Conservation (phyloP, 2,113 vertebrate genomes). For the Cyprinodon variegatus region DNA sequence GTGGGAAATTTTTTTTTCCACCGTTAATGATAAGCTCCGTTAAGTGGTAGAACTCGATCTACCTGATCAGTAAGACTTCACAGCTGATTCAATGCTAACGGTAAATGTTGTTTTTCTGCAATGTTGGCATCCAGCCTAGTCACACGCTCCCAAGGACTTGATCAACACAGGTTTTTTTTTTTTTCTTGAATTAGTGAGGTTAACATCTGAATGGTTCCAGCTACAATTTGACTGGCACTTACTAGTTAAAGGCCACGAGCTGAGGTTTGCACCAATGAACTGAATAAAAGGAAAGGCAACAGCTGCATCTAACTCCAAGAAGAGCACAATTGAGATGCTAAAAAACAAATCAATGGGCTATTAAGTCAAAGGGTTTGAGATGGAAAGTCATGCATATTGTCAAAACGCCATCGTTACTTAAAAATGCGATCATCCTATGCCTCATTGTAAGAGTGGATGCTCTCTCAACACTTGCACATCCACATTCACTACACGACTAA, state of each 20-base stretch:
- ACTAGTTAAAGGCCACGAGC: neutral
- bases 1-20: slow-evolving; percentile 74
- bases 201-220: neutral
- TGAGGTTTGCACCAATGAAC: slow-evolving; percentile 25
- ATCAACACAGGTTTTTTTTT: slow-evolving; percentile 5
- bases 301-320: neutral
- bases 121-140: slow-evolving; percentile 57
- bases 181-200: slow-evolving; percentile 1
- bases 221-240: slow-evolving; percentile 30
- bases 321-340: neutral
- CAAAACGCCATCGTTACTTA: slow-evolving; percentile 32
- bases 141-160: slow-evolving; percentile 16
- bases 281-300: neutral
- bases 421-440: neutral
- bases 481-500: slow-evolving; percentile 5
- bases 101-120: slow-evolving; percentile 79
- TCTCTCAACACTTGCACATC: slow-evolving; percentile 28
- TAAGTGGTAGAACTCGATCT: slow-evolving; percentile 76
- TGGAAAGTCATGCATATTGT: slow-evolving; percentile 24
- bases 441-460: slow-evolving; percentile 34
- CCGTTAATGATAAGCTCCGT: slow-evolving; percentile 80
- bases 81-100: slow-evolving; percentile 82
- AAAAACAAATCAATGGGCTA: neutral
- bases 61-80: slow-evolving; percentile 70
- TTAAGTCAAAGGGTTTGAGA: neutral